Evolutionary conservation across 1,140 invertebrate species (phyloP), one percentile per base, ranked within the genome.

Genomic region (Brachionus paranguensis): DNA sequence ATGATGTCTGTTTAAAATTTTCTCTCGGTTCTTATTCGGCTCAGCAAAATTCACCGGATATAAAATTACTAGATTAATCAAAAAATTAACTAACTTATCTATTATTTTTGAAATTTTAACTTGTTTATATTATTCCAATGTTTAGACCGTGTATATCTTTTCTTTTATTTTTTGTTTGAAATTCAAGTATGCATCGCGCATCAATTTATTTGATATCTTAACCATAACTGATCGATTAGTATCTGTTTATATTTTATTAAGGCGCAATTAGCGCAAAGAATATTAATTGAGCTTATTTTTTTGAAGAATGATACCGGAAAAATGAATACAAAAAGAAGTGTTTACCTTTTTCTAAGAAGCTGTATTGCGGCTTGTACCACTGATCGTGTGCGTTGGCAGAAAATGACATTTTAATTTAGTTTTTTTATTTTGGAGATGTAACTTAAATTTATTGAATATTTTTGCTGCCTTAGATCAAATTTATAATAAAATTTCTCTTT

Each of bases 21-120:
- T 41, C 41, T 72, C 33, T 43, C 17, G 37, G 68, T 41, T 41
- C 29, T 37, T 43, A 72, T 43, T 43, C 37, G 41, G 20, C 33
- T 37, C 4, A 41, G 37, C 8, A 72, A 72, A 72, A 72, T 72
- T 43, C 68, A 43, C 68, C 68, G 68, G 68, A 72, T 72, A 72
- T 72, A 72, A 72, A 72, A 41, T 72, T 72, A 72, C 68, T 24
- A 72, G 68, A 72, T 72, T 72, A 72, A 72, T 72, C 68, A 72
- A 72, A 72, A 70, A 72, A 37, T 68, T 72, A 72, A 72, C 68
- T 43, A 72, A 72, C 14, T 43, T 72, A 41, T 41, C 68, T 72
- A 37, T 72, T 43, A 72, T 43, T 41, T 72, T 41, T 43, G 37
- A 72, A 72, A 41, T 72, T 43, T 41, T 41, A 72, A 72, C 68